Percentiles rank a stretch among this genome's conserved stretches.
phyloP scores from a whole-genome alignment of 2,113 vertebrate genomes.

The Pipra filicauda region DNA sequence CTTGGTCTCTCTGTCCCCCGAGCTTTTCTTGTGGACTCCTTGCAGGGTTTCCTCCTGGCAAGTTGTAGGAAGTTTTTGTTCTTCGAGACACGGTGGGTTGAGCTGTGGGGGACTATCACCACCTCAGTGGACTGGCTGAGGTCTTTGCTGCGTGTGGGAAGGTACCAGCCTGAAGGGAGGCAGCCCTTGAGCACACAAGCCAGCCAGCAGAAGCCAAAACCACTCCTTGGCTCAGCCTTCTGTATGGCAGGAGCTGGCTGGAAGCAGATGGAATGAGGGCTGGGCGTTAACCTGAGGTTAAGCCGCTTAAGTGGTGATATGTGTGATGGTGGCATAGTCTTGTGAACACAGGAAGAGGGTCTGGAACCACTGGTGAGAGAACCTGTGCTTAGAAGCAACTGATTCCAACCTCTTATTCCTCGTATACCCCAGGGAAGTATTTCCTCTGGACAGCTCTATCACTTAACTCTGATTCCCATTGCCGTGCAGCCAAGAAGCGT shows the following conservation, averaged over 20 bases:
- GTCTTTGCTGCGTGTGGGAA: neutral
- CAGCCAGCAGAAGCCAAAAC: neutral
- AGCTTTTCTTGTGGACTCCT: neutral
- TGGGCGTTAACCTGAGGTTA: neutral
- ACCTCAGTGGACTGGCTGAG: neutral
- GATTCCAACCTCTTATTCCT: neutral
- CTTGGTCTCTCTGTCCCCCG: neutral
- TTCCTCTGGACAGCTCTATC: neutral
- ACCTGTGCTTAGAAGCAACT: neutral
- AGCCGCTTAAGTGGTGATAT: neutral
- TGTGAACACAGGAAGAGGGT: neutral
- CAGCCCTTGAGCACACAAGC: neutral
- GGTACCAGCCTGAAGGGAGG: rapidly evolving
- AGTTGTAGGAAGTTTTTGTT: neutral
- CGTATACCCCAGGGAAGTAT: neutral
- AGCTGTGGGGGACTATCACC: neutral
- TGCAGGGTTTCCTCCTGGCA: neutral
- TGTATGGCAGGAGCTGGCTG: neutral
- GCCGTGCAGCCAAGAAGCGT: slow-evolving; percentile 68
- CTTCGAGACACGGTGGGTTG: neutral
- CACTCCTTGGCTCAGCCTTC: neutral
- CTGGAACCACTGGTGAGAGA: neutral
- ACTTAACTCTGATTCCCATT: neutral
- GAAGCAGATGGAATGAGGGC: neutral
- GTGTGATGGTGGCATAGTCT: neutral